phyloP scores from a whole-genome alignment of 2,797 vertebrate species.

The Vireo griseus region DNA sequence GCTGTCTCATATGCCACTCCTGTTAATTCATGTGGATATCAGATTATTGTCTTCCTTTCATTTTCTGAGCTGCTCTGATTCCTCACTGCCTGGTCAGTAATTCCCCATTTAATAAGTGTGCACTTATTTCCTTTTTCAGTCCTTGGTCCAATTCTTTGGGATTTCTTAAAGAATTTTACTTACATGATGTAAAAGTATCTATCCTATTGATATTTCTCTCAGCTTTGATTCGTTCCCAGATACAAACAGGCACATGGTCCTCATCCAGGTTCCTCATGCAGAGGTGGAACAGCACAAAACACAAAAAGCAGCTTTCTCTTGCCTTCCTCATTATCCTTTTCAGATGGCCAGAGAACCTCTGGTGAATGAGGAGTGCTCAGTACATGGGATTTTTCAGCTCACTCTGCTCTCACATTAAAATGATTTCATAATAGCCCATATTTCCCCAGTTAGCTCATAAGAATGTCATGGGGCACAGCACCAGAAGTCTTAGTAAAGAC shows the following conservation, averaged over 20 bases:
- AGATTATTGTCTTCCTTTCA: not conserved
- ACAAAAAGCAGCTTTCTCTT: not conserved
- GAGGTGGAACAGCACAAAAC: not conserved
- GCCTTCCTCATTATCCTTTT: not conserved
- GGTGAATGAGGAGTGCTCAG: not conserved
- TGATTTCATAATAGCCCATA: not conserved
- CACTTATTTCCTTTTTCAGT: not conserved
- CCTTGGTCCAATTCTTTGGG: not conserved
- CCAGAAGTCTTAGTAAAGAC: conserved; percentile 16
- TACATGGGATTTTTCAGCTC: not conserved
- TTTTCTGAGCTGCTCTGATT: not conserved
- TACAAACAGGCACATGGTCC: not conserved
- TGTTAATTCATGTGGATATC: not conserved
- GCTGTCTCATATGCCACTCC: not conserved
- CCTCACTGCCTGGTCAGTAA: not conserved
- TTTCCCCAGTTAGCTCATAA: conserved; percentile 28
- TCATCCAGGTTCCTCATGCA: not conserved
- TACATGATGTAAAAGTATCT: not conserved
- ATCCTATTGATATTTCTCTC: not conserved
- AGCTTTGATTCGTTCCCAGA: not conserved
- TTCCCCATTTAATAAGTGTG: not conserved
- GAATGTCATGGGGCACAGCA: conserved; percentile 1
- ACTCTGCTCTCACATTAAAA: not conserved
- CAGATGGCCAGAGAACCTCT: not conserved
- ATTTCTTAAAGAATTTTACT: not conserved